Evolutionary conservation across 2,888 invertebrate species (phyloP), one percentile per base, ranked within the genome.

Genomic region (Hartigia nigra): DNA sequence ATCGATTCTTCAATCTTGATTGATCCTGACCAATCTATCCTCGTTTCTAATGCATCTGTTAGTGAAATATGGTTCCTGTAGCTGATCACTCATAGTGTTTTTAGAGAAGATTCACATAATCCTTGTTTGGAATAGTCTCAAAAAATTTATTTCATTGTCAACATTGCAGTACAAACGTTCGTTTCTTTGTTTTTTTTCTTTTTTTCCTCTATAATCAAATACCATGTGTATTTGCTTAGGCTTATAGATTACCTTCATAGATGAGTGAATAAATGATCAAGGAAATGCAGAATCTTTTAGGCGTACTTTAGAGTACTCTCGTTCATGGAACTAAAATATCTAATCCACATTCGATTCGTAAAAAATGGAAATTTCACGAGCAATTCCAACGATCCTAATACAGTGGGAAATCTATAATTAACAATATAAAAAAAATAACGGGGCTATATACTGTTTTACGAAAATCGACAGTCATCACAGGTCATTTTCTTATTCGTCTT

Each of bases 71-170:
- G 23, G 23, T 23, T 55, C 2, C 9, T 5, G 4, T 23, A 55
- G 55, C 14, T 55, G 5, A 23, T 55, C 9, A 39, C 23, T 9
- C 23, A 55, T 55, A 23, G 14, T 9, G 2, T 55, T 55, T 55
- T 9, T 23, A 55, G 14, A 39, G 14, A 14, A 5, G 0, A 23
- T 39, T 39, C 14, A 39, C 14, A 39, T 55, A 55, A 23, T 55
- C 55, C 55, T 55, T 9, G 23, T 55, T 55, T 55, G 23, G 55
- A 23, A 55, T 55, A 55, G 5, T 55, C 55, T 55, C 55, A 55
- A 88, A 88, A 87, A 87, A 87, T 87, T 84, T 86, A 85, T 86
- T 87, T 87, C 88, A 87, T 87, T 88, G 85, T 88, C 86, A 88
- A 88, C 87, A 88, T 87, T 87, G 86, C 83, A 86, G 87, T 88